These are phyloP conservation scores for Rhea americana DNA, from an alignment of 2,113 vertebrate genomes.

Conservation along the genomic window DNA sequence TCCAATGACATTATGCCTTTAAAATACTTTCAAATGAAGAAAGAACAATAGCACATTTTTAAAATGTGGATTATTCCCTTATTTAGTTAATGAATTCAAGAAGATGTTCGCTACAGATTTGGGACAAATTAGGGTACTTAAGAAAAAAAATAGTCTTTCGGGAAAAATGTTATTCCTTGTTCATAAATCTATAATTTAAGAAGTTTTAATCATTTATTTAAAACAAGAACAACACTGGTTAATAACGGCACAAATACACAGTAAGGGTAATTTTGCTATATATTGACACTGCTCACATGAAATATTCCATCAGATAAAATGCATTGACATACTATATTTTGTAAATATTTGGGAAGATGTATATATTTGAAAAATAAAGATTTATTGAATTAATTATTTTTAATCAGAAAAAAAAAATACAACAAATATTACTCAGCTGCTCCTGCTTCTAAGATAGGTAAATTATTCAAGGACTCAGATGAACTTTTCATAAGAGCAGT, in stretches of 20 bases:
- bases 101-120: background rate
- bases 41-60: accelerated
- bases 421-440: background rate
- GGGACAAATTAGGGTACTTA: background rate
- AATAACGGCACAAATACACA: background rate
- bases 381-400: background rate
- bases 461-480: background rate
- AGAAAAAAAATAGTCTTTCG: background rate
- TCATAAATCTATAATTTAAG: background rate
- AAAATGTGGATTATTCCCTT: background rate
- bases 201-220: background rate
- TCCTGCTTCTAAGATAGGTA: background rate
- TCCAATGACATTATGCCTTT: background rate
- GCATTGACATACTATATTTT: background rate
- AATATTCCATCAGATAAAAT: background rate
- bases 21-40: background rate
- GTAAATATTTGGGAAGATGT: background rate
- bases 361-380: background rate
- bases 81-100: background rate
- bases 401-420: background rate
- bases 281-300: background rate
- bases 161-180: background rate
- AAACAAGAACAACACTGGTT: background rate
- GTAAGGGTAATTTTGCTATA: background rate
- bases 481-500: background rate